phyloP scores from a whole-genome alignment of 2,888 invertebrate species.

The Itoplectis maculator region DNA sequence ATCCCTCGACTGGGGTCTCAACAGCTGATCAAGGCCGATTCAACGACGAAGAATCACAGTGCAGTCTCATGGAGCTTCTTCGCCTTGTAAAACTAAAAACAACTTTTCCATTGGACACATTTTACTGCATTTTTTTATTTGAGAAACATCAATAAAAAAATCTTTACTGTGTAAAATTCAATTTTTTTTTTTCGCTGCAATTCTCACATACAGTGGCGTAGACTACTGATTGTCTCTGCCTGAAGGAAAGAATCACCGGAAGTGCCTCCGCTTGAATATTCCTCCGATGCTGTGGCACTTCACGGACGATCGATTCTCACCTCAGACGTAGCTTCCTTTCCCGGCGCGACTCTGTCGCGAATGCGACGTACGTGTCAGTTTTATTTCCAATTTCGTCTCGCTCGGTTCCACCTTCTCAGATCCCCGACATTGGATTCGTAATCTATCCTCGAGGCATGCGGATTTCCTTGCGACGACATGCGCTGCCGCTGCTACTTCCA shows the following conservation, averaged over 20 bases:
- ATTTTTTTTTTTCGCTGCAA: constrained; percentile 2
- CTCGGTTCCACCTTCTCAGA: constrained; percentile 43
- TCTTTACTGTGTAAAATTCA: not conserved
- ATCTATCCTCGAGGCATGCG: constrained; percentile 59
- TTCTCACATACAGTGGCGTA: constrained; percentile 2
- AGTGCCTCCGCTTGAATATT: constrained; percentile 46
- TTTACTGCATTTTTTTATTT: not conserved
- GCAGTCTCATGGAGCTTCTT: constrained; percentile 37
- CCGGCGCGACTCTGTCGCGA: constrained; percentile 9
- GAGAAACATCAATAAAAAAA: not conserved
- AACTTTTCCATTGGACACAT: not conserved
- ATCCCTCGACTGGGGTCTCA: constrained; percentile 30
- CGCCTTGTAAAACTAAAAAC: constrained; percentile 23
- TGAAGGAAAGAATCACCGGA: constrained; percentile 19
- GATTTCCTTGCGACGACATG: constrained; percentile 54
- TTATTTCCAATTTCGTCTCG: constrained; percentile 59
- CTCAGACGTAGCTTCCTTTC: constrained; percentile 35
- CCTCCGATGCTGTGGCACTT: constrained; percentile 33
- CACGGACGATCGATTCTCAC: constrained; percentile 51
- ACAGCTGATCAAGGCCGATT: constrained; percentile 63
- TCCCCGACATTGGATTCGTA: constrained; percentile 57
- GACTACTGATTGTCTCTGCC: not conserved
- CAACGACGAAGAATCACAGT: constrained; percentile 19
- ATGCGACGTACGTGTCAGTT: constrained; percentile 54
- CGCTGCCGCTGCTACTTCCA: constrained; percentile 27